phyloP scores from a whole-genome alignment of 2,888 invertebrate species.

The Drosophila colorata region DNA sequence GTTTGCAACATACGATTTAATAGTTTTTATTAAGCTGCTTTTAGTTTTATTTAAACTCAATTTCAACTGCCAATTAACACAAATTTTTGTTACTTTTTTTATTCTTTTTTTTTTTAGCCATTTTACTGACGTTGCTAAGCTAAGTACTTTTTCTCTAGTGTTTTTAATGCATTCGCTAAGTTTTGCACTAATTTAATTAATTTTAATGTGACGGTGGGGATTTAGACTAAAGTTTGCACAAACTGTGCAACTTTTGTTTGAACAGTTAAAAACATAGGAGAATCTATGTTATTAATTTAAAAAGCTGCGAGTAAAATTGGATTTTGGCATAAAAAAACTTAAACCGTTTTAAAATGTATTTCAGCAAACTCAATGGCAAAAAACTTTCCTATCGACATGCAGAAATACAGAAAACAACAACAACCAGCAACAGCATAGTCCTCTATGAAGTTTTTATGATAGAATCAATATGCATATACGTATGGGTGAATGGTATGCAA shows the following conservation, averaged over 20 bases:
- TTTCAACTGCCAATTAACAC: not conserved
- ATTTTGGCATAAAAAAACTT: not conserved
- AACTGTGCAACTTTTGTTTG: constrained; percentile 5
- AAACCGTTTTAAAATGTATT: constrained; percentile 1
- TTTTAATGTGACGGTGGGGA: constrained; percentile 11
- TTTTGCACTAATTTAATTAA: constrained; percentile 10
- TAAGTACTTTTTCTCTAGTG: constrained; percentile 1
- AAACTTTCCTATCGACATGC: not conserved
- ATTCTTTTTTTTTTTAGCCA: not conserved
- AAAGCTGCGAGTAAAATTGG: constrained; percentile 5
- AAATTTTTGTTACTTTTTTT: not conserved
- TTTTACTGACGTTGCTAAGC: not conserved
- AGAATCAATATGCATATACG: constrained; percentile 20
- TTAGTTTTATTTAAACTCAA: not conserved
- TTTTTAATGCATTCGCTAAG: constrained; percentile 5
- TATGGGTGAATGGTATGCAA: constrained; percentile 14
- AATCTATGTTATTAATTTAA: constrained; percentile 10
- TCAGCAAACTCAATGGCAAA: constrained; percentile 15
- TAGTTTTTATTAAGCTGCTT: not conserved
- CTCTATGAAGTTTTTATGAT: constrained; percentile 5
- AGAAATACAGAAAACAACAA: not conserved
- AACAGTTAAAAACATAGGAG: not conserved
- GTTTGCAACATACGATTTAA: not conserved
- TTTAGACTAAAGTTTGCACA: constrained; percentile 4
- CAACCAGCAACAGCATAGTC: constrained; percentile 2